Evolutionary conservation across 2,888 invertebrate species (phyloP), one percentile per base, ranked within the genome.

Genomic region (Caenorhabditis becei): DNA sequence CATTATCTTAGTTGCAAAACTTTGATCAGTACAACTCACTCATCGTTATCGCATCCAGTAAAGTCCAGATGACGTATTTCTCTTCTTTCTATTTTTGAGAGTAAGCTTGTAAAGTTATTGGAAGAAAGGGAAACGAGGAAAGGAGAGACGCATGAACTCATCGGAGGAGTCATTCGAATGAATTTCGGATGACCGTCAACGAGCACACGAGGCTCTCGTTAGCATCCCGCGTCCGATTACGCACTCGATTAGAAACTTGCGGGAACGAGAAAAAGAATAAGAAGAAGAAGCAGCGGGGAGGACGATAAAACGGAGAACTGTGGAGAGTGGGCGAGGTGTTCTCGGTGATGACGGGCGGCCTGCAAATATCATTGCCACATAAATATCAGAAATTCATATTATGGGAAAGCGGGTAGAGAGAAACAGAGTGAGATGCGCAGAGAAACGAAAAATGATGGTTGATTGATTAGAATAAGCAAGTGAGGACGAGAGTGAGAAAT

Each of bases 371-470:
- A 58, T 54, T 32, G 62, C 47, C 56, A 65, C 28, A 61, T 28
- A 65, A 32, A 32, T 32, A 32, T 66, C 66, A 74, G 61, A 74
- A 74, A 65, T 71, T 53, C 71, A 71, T 71, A 71, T 71, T 71
- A 62, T 71, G 70, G 69, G 62, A 77, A 65, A 54, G 18, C 24
- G 20, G 4, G 24, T 51, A 59, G 26, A 41, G 59, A 59, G 66
- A 41, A 18, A n/a, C n/a, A n/a, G n/a, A n/a, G n/a, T n/a, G n/a
- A 23, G 58, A 74, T 44, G 44, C 23, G 44, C 20, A 69, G 53
- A 69, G 62, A 62, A 20, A 35, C 1, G 62, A 44, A 62, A 14
- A 51, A 28, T 20, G 54, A 62, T 51, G 54, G 37, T 51, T 53
- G 44, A 72, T 51, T 51, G 71, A 71, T 32, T 67, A 59, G 49